Evolutionary conservation across 2,113 vertebrate genomes (phyloP), one percentile per base, ranked within the genome.

Genomic region (Hippocampus guttulatus): DNA sequence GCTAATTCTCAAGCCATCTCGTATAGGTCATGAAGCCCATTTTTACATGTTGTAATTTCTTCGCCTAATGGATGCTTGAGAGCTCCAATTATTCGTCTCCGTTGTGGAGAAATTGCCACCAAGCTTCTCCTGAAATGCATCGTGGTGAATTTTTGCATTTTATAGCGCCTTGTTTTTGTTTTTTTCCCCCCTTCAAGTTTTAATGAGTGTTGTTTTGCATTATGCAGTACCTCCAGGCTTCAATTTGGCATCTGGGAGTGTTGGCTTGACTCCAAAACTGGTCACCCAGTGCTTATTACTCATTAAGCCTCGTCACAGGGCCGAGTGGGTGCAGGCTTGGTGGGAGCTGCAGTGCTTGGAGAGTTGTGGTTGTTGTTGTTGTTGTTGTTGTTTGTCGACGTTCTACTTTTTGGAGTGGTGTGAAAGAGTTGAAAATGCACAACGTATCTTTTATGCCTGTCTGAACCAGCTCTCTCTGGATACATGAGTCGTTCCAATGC

Each of bases 161-260:
- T 83, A 77, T 73, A 69, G 67, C 75, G 83, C 52, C 79, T 82
- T 81, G 80, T 80, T 78, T 41, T 25, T 74, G 83, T 72, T 73
- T 72, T 49, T 21, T 33, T 9, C 14, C 58, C 20, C 38, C 67
- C 67, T 69, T 57, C 62, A 78, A 83, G 78, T 86, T 88, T 88
- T 86, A 89, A 89, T 89, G 88, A 88, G 84, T 76, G 74, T 78
- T 85, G 84, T 81, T 88, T 85, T 89, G 90, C 84, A 88, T 90
- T 82, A 75, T 82, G 80, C 85, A 85, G 74, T 71, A 82, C 77
- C 86, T 88, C 77, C 77, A 81, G 83, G 86, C 86, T 88, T 85
- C 85, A 76, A 84, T 88, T 84, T 87, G 83, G 86, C 86, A 86
- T 87, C 85, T 90, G 87, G 84, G 80, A 73, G 75, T 87, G 75